Conservation (phyloP, 2,113 vertebrate species). For the Macquaria ambigua region DNA sequence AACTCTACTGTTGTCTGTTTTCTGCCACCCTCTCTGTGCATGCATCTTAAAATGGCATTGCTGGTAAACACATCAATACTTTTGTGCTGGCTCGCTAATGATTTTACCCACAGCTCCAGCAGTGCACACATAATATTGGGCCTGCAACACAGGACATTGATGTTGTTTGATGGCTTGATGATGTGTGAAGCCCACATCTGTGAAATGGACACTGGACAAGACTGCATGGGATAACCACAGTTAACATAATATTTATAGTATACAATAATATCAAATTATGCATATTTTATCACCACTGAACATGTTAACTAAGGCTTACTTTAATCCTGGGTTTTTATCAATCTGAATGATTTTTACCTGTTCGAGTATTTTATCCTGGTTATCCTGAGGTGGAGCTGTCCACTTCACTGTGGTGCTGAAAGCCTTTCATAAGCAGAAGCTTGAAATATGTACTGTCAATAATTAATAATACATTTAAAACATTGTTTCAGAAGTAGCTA, state of each 20-base stretch:
- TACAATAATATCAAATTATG: neutral
- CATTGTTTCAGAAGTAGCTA: neutral
- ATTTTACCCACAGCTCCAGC: neutral
- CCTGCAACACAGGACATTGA: neutral
- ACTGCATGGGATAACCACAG: neutral
- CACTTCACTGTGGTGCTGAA: conserved; percentile 51
- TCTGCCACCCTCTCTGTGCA: neutral
- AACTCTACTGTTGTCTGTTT: neutral
- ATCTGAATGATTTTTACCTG: neutral
- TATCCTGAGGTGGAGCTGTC: conserved; percentile 36
- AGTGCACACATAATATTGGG: neutral
- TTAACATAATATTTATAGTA: neutral
- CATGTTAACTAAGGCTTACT: neutral
- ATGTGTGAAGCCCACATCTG: neutral
- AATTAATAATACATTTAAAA: too few species aligned
- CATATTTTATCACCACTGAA: too few species aligned
- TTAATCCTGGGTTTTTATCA: neutral
- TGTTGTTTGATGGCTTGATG: neutral
- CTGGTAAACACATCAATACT: neutral
- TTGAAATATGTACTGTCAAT: neutral
- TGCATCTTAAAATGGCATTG: neutral
- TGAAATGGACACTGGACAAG: neutral
- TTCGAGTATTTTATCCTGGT: neutral
- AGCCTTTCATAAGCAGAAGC: neutral
- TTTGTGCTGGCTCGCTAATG: neutral